phyloP scores from a whole-genome alignment of 2,888 invertebrate species.

The Eretmocerus hayati region DNA sequence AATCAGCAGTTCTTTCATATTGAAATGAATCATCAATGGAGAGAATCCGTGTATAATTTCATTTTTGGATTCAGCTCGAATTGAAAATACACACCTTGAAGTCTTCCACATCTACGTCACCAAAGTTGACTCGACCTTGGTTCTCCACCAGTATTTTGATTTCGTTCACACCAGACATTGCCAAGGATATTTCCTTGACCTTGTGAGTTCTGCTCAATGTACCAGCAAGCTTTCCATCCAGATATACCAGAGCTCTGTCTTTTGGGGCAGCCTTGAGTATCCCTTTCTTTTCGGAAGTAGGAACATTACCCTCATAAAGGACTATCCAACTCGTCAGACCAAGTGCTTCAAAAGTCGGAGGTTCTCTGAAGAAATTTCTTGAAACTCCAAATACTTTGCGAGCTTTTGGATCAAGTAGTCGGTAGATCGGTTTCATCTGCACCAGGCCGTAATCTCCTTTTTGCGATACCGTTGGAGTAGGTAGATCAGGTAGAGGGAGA shows the following conservation, averaged over 20 bases:
- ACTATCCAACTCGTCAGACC: slow-evolving; percentile 47
- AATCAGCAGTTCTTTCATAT: too few relatives aligned
- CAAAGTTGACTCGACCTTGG: slow-evolving; percentile 75
- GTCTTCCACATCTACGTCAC: slow-evolving; percentile 44
- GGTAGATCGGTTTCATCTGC: slow-evolving; percentile 48
- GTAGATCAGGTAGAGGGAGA: slow-evolving; percentile 51
- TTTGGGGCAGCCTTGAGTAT: slow-evolving; percentile 46
- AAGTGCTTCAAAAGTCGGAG: slow-evolving; percentile 52
- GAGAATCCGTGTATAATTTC: too few relatives aligned
- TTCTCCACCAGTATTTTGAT: slow-evolving; percentile 58
- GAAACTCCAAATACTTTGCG: slow-evolving; percentile 38
- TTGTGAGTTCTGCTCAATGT: slow-evolving; percentile 33
- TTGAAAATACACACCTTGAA: slow-evolving; percentile 42
- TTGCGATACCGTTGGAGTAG: slow-evolving; percentile 42
- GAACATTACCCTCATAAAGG: slow-evolving; percentile 46
- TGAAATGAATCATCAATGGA: too few relatives aligned
- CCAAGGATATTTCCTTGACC: slow-evolving; percentile 25
- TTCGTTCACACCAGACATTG: slow-evolving; percentile 25
- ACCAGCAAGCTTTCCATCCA: slow-evolving; percentile 40
- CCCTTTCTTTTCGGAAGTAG: slow-evolving; percentile 16
- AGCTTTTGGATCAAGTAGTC: slow-evolving; percentile 40
- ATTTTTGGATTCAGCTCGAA: too few relatives aligned
- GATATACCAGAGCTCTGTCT: slow-evolving; percentile 53
- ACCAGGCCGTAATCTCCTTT: slow-evolving; percentile 63
- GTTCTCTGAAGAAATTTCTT: slow-evolving; percentile 27